These are phyloP conservation scores for Dicyrtomina minuta DNA, from an alignment of 2,888 invertebrate species.

Conservation along the genomic window DNA sequence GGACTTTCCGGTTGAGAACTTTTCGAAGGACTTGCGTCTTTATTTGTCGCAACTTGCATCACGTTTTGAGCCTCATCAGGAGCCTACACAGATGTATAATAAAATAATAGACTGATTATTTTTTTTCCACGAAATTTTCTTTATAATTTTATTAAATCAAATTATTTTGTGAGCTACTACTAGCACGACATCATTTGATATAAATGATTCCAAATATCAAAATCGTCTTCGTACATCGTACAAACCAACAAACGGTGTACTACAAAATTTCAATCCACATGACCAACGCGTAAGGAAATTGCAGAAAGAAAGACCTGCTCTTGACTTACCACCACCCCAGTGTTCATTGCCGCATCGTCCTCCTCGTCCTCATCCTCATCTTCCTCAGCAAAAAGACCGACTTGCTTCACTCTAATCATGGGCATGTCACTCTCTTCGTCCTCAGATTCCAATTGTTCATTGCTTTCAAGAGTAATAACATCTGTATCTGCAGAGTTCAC, in stretches of 20 bases:
- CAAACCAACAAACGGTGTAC: too few relatives aligned
- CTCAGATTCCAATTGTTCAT: slow-evolving; percentile 41
- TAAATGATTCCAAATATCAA: too few relatives aligned
- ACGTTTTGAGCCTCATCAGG: slow-evolving; percentile 31
- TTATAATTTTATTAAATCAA: too few relatives aligned
- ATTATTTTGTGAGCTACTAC: too few relatives aligned
- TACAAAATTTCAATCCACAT: not conserved
- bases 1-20: not conserved
- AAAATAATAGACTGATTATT: not conserved
- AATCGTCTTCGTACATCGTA: too few relatives aligned
- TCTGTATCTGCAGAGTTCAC: slow-evolving; percentile 21
- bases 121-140: too few relatives aligned
- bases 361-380: slow-evolving; percentile 38
- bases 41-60: slow-evolving; percentile 41
- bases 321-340: not conserved
- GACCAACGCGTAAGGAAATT: slow-evolving; percentile 2
- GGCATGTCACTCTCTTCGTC: slow-evolving; percentile 40
- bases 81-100: slow-evolving; percentile 18
- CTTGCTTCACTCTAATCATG: slow-evolving; percentile 36
- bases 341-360: too few relatives aligned
- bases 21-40: slow-evolving; percentile 21
- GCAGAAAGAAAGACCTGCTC: not conserved
- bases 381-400: slow-evolving; percentile 38
- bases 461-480: slow-evolving; percentile 35
- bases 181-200: too few relatives aligned